A percentile compares a stretch with the other conserved stretches of the same genome.
Evolutionary conservation across 2,888 invertebrate genomes (phyloP).

Genomic region (Drosophila mimetica): DNA sequence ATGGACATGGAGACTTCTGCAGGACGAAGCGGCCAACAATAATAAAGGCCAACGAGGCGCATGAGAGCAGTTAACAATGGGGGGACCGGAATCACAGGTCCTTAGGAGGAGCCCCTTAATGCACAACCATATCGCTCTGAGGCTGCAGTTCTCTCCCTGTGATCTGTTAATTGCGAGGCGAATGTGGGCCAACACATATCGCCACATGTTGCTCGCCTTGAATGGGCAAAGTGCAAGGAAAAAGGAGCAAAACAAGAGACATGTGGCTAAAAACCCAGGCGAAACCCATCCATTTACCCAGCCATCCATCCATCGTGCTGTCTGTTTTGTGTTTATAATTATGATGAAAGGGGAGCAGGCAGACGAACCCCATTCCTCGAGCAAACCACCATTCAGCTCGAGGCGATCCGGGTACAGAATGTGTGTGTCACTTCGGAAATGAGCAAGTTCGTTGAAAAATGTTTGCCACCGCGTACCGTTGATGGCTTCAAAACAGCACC

Average conservation of each 20-base stretch:
- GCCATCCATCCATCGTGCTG: slow-evolving; percentile 41
- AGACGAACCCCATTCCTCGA: background rate
- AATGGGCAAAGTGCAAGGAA: slow-evolving; percentile 26
- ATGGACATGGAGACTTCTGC: slow-evolving; percentile 10
- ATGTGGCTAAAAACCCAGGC: background rate
- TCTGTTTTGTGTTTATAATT: slow-evolving; percentile 58
- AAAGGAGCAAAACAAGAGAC: slow-evolving; percentile 11
- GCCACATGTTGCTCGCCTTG: slow-evolving; percentile 47
- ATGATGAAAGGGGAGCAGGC: slow-evolving; percentile 60
- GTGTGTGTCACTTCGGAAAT: slow-evolving; percentile 71
- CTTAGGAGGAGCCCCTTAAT: slow-evolving; percentile 16
- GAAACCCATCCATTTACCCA: slow-evolving; percentile 35
- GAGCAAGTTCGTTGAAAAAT: slow-evolving; percentile 49
- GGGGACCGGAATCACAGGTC: slow-evolving; percentile 20
- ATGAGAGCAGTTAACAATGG: slow-evolving; percentile 33
- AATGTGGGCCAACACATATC: slow-evolving; percentile 63
- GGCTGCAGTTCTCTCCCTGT: slow-evolving; percentile 19
- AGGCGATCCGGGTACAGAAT: slow-evolving; percentile 46
- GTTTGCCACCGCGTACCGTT: slow-evolving; percentile 31
- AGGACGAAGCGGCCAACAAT: slow-evolving; percentile 44
- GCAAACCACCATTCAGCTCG: slow-evolving; percentile 35
- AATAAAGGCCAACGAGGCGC: slow-evolving; percentile 71
- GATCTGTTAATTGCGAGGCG: slow-evolving; percentile 51
- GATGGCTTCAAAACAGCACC: slow-evolving; percentile 39
- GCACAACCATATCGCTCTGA: slow-evolving; percentile 6